These are phyloP conservation scores for Oenanthe oenanthe DNA, from an alignment of 2,113 vertebrate species.

Conservation along the genomic window DNA sequence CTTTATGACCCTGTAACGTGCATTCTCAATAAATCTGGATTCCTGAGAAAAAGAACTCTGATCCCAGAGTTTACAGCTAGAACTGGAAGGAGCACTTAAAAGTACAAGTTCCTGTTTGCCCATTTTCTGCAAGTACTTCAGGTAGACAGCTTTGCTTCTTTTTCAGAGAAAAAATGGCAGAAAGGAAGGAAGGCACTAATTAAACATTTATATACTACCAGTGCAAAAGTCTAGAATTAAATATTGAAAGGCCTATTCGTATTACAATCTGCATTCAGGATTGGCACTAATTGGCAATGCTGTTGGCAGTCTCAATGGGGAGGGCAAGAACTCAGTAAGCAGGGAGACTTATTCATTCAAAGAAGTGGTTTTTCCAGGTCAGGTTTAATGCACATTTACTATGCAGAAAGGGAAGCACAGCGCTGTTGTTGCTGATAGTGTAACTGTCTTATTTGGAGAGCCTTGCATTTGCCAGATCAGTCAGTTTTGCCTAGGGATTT, in stretches of 20 bases:
- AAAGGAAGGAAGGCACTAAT: slow-evolving; percentile 13
- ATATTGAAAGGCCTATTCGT: slow-evolving; percentile 51
- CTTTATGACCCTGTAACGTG: neutral
- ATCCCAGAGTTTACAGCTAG: neutral
- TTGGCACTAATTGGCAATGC: slow-evolving; percentile 68
- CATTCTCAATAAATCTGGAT: neutral
- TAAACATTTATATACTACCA: slow-evolving; percentile 59
- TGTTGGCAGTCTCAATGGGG: slow-evolving; percentile 47
- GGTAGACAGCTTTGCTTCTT: neutral
- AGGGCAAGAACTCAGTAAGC: slow-evolving; percentile 23
- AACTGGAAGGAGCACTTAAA: neutral
- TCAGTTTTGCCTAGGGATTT: neutral
- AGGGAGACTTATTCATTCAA: neutral
- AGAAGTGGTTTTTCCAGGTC: slow-evolving; percentile 34
- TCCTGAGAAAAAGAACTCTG: neutral
- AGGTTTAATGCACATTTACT: neutral
- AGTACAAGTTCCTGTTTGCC: neutral
- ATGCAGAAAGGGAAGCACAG: neutral
- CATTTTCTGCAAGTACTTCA: neutral
- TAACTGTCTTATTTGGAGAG: neutral
- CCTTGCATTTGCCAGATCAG: neutral
- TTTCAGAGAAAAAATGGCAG: neutral
- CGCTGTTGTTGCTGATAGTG: rapidly evolving
- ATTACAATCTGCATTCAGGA: slow-evolving; percentile 61
- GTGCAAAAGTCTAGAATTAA: slow-evolving; percentile 57